phyloP scores from a whole-genome alignment of 2,797 vertebrate species.

The Triplophysa yarkandensis region DNA sequence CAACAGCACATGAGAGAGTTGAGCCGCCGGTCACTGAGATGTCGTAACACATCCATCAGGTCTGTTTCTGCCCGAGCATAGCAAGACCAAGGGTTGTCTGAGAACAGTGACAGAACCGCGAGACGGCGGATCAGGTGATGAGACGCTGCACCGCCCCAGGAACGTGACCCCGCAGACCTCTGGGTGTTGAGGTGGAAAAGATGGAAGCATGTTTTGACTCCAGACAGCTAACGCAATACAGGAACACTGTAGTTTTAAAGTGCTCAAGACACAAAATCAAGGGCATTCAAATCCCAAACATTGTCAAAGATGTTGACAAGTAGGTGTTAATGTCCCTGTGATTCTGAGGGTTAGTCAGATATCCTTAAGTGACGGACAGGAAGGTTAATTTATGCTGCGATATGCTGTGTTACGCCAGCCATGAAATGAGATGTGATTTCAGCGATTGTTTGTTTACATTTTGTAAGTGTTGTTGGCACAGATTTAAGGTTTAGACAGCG shows the following conservation, averaged over 20 bases:
- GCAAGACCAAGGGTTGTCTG: slow-evolving; percentile 42
- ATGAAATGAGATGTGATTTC: slow-evolving; percentile 29
- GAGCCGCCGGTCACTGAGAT: slow-evolving; percentile 80
- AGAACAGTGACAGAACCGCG: slow-evolving; percentile 34
- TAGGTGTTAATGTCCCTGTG: background rate
- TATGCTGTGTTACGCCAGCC: slow-evolving; percentile 7
- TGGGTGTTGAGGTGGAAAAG: slow-evolving; percentile 86
- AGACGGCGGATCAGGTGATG: slow-evolving; percentile 71
- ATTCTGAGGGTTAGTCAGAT: slow-evolving; percentile 22
- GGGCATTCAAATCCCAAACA: slow-evolving; percentile 72
- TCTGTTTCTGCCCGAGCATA: slow-evolving; percentile 69
- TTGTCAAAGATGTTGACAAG: slow-evolving; percentile 29
- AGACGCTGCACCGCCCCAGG: slow-evolving; percentile 61
- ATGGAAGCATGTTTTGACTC: slow-evolving; percentile 77
- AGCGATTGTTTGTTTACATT: slow-evolving; percentile 42
- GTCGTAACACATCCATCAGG: slow-evolving; percentile 77
- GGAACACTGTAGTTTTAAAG: background rate
- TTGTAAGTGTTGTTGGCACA: slow-evolving; percentile 16
- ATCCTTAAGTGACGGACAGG: slow-evolving; percentile 7
- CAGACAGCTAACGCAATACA: slow-evolving; percentile 7
- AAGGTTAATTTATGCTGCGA: slow-evolving; percentile 10
- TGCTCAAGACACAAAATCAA: slow-evolving; percentile 50
- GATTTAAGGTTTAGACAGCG: slow-evolving; percentile 2
- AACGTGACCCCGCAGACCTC: slow-evolving; percentile 80
- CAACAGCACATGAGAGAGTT: slow-evolving; percentile 66